Evolutionary conservation across 2,797 vertebrate genomes (phyloP).

Genomic region (Amazonetta brasiliensis): DNA sequence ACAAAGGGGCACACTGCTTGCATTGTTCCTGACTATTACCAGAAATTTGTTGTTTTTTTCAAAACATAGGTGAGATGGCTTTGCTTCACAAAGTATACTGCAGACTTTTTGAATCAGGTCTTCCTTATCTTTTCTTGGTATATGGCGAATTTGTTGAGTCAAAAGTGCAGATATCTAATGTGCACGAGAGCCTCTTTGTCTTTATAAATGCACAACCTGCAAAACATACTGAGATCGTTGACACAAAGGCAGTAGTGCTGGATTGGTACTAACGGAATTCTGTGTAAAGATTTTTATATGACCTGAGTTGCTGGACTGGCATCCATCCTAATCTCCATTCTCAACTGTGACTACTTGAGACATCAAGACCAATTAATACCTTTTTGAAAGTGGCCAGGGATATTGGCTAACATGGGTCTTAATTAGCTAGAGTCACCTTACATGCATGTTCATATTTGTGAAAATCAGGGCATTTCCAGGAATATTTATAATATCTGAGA

Average conservation of each 20-base stretch:
- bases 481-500: neutral
- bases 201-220: neutral
- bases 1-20: neutral
- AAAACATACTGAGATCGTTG: neutral
- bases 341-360: neutral
- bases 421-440: neutral
- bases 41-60: neutral
- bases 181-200: neutral
- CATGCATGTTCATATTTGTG: neutral
- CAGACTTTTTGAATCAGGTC: neutral
- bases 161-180: neutral
- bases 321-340: neutral
- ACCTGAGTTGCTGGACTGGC: neutral
- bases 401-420: neutral
- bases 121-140: neutral
- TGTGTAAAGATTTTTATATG: neutral
- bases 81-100: conserved; percentile 41
- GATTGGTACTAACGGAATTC: neutral
- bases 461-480: neutral
- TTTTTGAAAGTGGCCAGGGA: neutral
- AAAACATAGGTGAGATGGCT: conserved; percentile 47
- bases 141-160: neutral
- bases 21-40: neutral
- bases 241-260: neutral
- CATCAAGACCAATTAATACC: neutral